These are phyloP conservation scores for Diceros bicornis DNA, from an alignment of 2,797 vertebrate genomes.

Conservation along the genomic window DNA sequence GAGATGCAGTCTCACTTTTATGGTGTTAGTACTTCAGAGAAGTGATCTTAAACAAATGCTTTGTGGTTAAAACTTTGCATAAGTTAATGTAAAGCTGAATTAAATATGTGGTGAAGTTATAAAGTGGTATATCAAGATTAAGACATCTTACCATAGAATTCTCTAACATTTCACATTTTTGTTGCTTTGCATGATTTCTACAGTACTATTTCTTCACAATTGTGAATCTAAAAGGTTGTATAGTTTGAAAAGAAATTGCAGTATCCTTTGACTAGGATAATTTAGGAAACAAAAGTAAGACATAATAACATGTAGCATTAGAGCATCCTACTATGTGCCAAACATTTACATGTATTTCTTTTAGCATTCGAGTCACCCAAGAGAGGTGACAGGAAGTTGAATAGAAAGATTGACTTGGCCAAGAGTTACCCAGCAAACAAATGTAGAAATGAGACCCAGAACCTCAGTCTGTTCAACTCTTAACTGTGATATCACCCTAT, in stretches of 20 bases:
- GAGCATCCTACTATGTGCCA: background rate
- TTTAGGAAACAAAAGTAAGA: background rate
- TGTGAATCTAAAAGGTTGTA: background rate
- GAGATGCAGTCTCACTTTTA: background rate
- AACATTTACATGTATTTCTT: background rate
- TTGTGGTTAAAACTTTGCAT: background rate
- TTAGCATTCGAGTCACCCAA: background rate
- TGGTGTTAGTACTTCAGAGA: background rate
- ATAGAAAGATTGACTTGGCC: background rate
- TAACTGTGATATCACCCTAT: background rate
- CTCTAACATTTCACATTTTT: slow-evolving; percentile 21
- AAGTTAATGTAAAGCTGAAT: background rate
- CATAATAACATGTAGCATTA: background rate
- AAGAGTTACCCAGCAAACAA: background rate
- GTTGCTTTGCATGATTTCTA: background rate
- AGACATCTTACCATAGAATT: background rate
- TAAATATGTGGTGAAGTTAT: background rate
- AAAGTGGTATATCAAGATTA: background rate
- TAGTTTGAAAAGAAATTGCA: background rate
- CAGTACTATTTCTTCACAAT: background rate
- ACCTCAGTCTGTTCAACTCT: background rate
- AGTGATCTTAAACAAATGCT: background rate
- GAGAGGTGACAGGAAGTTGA: background rate
- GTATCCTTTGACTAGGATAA: background rate
- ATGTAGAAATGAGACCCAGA: background rate